A percentile compares a stretch with the other conserved stretches of the same genome.
These are phyloP conservation scores for Dolichomitus sp. DNA, from an alignment of 2,888 invertebrate genomes.

Conservation along the genomic window DNA sequence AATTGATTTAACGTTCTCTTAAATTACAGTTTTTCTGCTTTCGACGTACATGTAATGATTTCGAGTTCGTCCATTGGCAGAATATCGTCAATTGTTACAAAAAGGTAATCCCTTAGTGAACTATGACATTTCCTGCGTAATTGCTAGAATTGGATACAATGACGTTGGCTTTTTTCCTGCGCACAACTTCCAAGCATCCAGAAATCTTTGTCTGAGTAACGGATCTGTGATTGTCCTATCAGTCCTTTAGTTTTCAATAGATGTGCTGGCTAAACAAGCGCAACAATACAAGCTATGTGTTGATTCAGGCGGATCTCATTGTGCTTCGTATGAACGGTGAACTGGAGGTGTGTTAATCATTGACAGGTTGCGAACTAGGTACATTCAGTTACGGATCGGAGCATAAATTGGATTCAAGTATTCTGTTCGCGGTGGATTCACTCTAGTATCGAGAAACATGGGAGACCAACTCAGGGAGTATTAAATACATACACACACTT, in stretches of 20 bases:
- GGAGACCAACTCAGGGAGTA: neutral
- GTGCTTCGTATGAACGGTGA: neutral
- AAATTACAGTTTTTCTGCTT: too few relatives aligned
- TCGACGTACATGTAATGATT: too few relatives aligned
- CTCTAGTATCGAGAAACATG: slow-evolving; percentile 4
- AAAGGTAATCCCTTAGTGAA: neutral
- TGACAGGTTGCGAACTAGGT: slow-evolving; percentile 31
- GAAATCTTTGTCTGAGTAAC: neutral
- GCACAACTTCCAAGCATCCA: neutral
- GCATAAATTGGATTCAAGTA: slow-evolving; percentile 43
- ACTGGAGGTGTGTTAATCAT: slow-evolving; percentile 6
- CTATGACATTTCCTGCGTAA: neutral
- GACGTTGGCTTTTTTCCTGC: neutral
- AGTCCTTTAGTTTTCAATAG: neutral
- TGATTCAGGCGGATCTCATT: neutral
- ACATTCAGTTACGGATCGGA: slow-evolving; percentile 32
- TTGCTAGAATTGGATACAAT: neutral
- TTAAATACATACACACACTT: neutral
- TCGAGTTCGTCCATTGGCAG: too few relatives aligned
- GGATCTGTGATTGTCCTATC: neutral
- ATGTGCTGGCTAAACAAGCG: neutral
- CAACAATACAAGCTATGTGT: neutral
- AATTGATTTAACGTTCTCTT: too few relatives aligned
- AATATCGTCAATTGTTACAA: neutral
- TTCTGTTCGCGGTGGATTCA: slow-evolving; percentile 7